phyloP scores from a whole-genome alignment of 1,140 invertebrate genomes.

The Hypothenemus hampei region DNA sequence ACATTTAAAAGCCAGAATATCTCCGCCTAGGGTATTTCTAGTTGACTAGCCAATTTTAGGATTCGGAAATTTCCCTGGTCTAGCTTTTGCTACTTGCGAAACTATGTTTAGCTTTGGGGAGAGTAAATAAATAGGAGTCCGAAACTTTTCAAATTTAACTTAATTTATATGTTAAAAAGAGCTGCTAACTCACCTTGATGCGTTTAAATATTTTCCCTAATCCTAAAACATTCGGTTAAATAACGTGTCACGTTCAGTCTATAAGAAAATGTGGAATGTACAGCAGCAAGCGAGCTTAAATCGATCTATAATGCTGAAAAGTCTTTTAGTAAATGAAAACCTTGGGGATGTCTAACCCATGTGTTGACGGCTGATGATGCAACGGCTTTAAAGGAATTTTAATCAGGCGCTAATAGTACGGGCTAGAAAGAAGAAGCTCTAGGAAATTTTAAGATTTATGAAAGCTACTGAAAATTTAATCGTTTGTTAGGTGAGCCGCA shows the following conservation, averaged over 20 bases:
- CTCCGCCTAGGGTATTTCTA: conserved; percentile 20
- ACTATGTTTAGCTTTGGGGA: conserved; percentile 19
- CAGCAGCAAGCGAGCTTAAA: too few species aligned
- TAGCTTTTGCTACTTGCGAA: conserved; percentile 11
- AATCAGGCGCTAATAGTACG: not conserved
- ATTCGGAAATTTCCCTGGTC: conserved; percentile 16
- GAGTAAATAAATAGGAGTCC: conserved; percentile 16
- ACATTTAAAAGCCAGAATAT: too few species aligned
- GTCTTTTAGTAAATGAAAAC: not conserved
- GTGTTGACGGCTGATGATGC: not conserved
- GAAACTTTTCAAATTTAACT: conserved; percentile 23
- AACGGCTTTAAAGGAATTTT: not conserved
- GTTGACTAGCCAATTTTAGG: conserved; percentile 19
- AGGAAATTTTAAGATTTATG: not conserved
- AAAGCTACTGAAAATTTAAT: not conserved
- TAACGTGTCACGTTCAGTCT: too few species aligned
- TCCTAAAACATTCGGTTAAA: too few species aligned
- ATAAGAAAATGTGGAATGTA: too few species aligned
- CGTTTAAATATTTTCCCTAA: too few species aligned
- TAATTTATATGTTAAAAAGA: conserved; percentile 23
- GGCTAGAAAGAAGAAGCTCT: not conserved
- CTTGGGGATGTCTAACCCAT: not conserved
- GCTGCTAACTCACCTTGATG: too few species aligned
- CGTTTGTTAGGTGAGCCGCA: not conserved
- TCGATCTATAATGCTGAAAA: too few species aligned